Percentiles rank a stretch among this genome's conserved stretches.
Conservation (phyloP, 92 coral and sea anemone genomes). For the Phenganax subtilis region DNA sequence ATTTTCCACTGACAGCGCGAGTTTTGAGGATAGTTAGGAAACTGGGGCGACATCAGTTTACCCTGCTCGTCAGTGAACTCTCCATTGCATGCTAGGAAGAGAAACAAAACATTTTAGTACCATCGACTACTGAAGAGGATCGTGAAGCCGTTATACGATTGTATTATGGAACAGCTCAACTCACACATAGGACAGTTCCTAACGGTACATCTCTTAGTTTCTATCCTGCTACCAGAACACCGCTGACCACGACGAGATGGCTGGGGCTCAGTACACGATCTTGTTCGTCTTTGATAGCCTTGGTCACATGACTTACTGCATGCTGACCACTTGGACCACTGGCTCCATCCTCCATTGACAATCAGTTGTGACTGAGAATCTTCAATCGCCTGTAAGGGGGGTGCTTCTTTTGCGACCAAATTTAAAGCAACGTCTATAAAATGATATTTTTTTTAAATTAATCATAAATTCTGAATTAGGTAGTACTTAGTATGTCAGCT, state of each 20-base stretch:
- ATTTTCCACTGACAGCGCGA: conserved; percentile 74
- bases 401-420: background rate
- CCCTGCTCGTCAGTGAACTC: conserved; percentile 52
- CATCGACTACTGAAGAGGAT: no score
- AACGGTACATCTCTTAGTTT: conserved; percentile 6
- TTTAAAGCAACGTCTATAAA: background rate
- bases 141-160: background rate
- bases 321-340: conserved; percentile 38
- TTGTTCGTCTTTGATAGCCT: conserved; percentile 25
- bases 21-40: conserved; percentile 55
- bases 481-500: background rate
- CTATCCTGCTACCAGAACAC: conserved; percentile 24
- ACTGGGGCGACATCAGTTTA: conserved; percentile 60
- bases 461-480: no score
- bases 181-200: conserved; percentile 15
- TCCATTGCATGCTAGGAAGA: conserved; percentile 59
- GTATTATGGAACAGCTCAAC: background rate
- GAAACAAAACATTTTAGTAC: background rate
- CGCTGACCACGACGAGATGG: conserved; percentile 32
- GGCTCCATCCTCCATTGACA: conserved; percentile 45
- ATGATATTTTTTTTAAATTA: background rate
- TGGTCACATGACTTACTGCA: conserved; percentile 40
- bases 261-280: conserved; percentile 44
- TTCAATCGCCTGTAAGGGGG: background rate
- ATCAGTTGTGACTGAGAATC: conserved; percentile 13